Percentiles rank a stretch among this genome's conserved stretches.
Conservation (phyloP, 2,888 invertebrate species). For the Neuroscelio doddi region DNA sequence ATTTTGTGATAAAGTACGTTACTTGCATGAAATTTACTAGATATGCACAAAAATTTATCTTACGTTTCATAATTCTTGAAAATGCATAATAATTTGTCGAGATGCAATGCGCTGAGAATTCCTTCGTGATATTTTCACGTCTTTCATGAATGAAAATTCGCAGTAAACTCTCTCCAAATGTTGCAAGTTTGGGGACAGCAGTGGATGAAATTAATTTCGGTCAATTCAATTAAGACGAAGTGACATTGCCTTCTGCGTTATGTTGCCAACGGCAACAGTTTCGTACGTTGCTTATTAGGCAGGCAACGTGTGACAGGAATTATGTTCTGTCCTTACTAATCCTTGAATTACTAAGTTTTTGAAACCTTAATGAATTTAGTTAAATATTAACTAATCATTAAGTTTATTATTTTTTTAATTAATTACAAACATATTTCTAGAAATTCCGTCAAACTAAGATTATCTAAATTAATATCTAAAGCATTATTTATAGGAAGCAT, state of each 20-base stretch:
- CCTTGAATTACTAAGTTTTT: too few relatives aligned
- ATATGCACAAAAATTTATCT: conserved; percentile 8
- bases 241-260: conserved; percentile 54
- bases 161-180: conserved; percentile 24
- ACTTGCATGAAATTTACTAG: too few relatives aligned
- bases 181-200: conserved; percentile 54
- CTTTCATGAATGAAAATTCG: conserved; percentile 40
- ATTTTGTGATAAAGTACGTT: too few relatives aligned
- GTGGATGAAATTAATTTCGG: conserved; percentile 67
- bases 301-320: conserved; percentile 34
- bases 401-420: too few relatives aligned
- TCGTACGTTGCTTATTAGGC: conserved; percentile 40
- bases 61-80: conserved; percentile 22
- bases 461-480: too few relatives aligned
- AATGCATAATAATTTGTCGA: conserved; percentile 36
- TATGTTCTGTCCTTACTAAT: conserved; percentile 26
- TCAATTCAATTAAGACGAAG: conserved; percentile 66
- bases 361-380: too few relatives aligned
- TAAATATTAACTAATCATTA: too few relatives aligned
- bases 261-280: conserved; percentile 42
- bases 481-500: too few relatives aligned
- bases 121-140: conserved; percentile 35
- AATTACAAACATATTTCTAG: too few relatives aligned
- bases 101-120: conserved; percentile 19
- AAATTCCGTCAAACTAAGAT: too few relatives aligned